A percentile compares a stretch with the other conserved stretches of the same genome.
phyloP scores from a whole-genome alignment of 2,888 invertebrate genomes.

The Morinoia aosen region DNA sequence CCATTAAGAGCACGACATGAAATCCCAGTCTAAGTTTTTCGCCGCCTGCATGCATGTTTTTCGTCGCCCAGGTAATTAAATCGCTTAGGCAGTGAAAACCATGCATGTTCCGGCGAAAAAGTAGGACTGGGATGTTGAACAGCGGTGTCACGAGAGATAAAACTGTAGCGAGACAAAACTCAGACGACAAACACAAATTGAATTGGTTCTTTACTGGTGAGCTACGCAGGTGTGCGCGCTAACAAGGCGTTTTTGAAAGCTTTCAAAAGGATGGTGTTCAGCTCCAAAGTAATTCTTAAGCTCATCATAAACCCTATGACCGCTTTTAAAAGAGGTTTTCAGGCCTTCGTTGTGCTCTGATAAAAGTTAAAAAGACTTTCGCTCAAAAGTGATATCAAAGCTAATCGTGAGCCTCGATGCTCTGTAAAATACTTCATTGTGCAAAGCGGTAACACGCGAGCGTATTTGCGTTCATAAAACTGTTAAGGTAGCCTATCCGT shows the following conservation, averaged over 20 bases:
- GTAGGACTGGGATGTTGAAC: too few relatives aligned
- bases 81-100: too few relatives aligned
- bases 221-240: not conserved
- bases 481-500: not conserved
- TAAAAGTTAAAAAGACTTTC: not conserved
- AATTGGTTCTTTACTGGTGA: not conserved
- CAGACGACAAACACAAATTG: not conserved
- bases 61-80: too few relatives aligned
- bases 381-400: not conserved
- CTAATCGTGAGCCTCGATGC: not conserved
- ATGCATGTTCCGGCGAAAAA: too few relatives aligned
- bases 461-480: not conserved
- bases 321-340: not conserved
- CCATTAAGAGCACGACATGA: too few relatives aligned
- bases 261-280: not conserved
- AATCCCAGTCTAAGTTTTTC: too few relatives aligned
- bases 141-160: too few relatives aligned
- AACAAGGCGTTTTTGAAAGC: not conserved
- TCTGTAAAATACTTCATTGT: not conserved
- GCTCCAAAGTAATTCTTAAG: not conserved
- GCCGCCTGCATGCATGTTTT: too few relatives aligned
- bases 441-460: not conserved
- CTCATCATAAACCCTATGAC: not conserved
- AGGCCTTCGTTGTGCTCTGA: not conserved
- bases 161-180: too few relatives aligned